Conservation (phyloP, 1,140 invertebrate genomes). For the Panagrolaimus sp. region DNA sequence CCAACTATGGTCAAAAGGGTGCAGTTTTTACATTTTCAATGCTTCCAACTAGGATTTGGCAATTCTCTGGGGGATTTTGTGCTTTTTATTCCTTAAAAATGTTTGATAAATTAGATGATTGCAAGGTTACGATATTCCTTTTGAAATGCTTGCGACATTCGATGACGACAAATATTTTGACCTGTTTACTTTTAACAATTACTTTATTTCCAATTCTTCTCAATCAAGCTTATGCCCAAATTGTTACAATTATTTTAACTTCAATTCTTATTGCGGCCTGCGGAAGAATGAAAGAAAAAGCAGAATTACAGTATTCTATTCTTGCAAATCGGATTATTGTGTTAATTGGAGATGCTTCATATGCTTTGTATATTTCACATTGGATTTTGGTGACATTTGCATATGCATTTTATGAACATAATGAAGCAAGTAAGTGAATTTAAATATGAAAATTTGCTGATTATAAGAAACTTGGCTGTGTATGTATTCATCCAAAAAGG, state of each 20-base stretch:
- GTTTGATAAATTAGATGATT: no score
- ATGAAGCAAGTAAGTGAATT: no score
- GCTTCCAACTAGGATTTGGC: not conserved
- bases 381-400: no score
- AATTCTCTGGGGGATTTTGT: not conserved
- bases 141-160: not conserved
- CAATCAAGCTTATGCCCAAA: not conserved
- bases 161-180: not conserved
- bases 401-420: no score
- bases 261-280: not conserved
- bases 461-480: no score
- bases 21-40: not conserved
- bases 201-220: not conserved
- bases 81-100: constrained; percentile 3
- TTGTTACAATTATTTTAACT: not conserved
- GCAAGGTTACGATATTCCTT: no score
- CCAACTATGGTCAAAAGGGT: not conserved
- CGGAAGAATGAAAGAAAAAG: not conserved
- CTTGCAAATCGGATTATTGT: not conserved
- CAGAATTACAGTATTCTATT: no score
- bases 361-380: not conserved
- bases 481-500: no score
- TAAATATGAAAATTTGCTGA: no score
- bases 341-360: not conserved
- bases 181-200: not conserved